phyloP scores from a whole-genome alignment of 2,888 invertebrate species.

The Ptilodon capucinus region DNA sequence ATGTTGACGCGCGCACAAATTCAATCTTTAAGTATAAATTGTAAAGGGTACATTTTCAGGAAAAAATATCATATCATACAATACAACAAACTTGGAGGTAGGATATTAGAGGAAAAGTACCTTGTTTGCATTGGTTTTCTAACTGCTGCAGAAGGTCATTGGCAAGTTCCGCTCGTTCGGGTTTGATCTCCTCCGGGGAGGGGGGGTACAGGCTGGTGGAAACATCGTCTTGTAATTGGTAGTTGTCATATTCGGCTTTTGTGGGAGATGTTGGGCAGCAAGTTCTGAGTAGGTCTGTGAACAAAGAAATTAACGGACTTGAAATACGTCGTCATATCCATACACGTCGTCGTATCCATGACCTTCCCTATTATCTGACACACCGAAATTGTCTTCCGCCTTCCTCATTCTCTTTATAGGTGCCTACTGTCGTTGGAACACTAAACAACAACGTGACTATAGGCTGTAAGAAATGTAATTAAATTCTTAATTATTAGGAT shows the following conservation, averaged over 20 bases:
- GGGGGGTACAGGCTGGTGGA: constrained; percentile 63
- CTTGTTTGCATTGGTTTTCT: constrained; percentile 87
- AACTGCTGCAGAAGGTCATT: constrained; percentile 86
- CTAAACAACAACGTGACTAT: too few species aligned
- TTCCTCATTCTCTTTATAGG: neutral
- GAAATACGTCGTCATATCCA: neutral
- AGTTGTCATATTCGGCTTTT: constrained; percentile 59
- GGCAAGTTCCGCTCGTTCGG: constrained; percentile 82
- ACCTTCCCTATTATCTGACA: neutral
- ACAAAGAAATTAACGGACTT: constrained; percentile 13
- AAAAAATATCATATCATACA: too few species aligned
- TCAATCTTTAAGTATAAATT: too few species aligned
- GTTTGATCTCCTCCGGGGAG: constrained; percentile 71
- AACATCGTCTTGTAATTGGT: constrained; percentile 55
- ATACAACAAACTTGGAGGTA: too few species aligned
- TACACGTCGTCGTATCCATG: neutral
- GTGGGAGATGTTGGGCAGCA: constrained; percentile 63
- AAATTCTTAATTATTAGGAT: too few species aligned
- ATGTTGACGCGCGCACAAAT: too few species aligned
- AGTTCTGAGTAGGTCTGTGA: constrained; percentile 69
- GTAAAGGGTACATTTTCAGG: too few species aligned
- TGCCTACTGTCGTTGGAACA: neutral
- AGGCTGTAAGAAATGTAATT: too few species aligned
- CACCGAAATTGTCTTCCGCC: neutral
- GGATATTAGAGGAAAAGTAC: constrained; percentile 47